Evolutionary conservation across 2,888 invertebrate genomes (phyloP).

Genomic region (Drosophila hamatofila): DNA sequence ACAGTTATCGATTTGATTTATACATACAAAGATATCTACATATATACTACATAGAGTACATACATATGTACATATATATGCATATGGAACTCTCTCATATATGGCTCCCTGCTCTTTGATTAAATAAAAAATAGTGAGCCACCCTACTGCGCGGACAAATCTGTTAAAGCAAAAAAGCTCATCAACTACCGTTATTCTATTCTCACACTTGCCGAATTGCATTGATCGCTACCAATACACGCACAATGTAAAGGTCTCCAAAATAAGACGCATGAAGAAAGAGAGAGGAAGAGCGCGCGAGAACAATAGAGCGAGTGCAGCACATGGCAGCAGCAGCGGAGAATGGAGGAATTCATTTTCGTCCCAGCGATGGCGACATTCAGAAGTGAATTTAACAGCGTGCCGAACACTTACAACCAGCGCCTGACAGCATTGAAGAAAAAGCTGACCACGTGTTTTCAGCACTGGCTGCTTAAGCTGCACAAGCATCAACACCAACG

Average conservation of each 20-base stretch:
- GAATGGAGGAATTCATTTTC: slow-evolving; percentile 57
- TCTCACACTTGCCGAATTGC: slow-evolving; percentile 6
- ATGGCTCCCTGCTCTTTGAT: too few species aligned
- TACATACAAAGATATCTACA: background rate
- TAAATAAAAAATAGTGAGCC: too few species aligned
- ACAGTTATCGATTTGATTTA: too few species aligned
- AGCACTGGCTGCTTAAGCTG: slow-evolving; percentile 58
- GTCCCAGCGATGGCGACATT: slow-evolving; percentile 72
- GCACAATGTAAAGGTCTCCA: slow-evolving; percentile 23
- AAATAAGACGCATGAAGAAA: slow-evolving; percentile 11
- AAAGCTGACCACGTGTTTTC: slow-evolving; percentile 80
- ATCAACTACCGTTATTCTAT: slow-evolving; percentile 23
- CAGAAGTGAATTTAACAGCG: slow-evolving; percentile 81
- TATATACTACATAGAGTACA: background rate
- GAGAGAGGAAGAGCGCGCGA: background rate
- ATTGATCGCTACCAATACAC: slow-evolving; percentile 20
- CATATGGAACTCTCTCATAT: too few species aligned
- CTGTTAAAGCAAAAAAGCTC: background rate
- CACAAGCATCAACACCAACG: slow-evolving; percentile 20
- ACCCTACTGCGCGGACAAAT: background rate
- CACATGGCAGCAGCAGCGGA: slow-evolving; percentile 5
- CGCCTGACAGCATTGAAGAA: slow-evolving; percentile 68
- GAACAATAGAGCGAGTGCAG: background rate
- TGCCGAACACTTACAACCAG: slow-evolving; percentile 69
- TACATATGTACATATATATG: too few species aligned